Base-by-base conservation (phyloP, 2,888 invertebrate genomes). In the Kryphioiulus occultus region DNA sequence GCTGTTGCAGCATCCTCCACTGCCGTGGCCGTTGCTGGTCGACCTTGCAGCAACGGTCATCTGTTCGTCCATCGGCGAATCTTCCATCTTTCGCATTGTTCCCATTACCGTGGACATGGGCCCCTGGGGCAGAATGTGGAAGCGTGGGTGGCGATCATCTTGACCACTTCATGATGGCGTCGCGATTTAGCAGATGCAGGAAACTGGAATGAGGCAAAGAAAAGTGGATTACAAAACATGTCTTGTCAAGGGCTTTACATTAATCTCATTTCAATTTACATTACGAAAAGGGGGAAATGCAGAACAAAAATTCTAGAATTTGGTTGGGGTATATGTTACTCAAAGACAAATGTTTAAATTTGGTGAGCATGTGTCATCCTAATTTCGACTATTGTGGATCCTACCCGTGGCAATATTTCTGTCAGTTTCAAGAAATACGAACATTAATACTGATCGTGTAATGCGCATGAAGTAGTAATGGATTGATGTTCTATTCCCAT, bases 41-140 rank as follows among this genome's bases (percentile, higher is more conserved):
- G 86, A 22, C 47, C 44, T 17, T 12, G 84, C 22, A 1, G 84
- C 84, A 4, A 84, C 35, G 84, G 53, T 53, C 86, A 47, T 47
- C 53, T 86, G 47, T 7, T 86, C 86, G 39, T 86, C 86, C 86
- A 47, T 86, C 53, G 44, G 47, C 32, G 86, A 47, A 47, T 86
- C 86, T 22, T 47, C 86, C 86, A 86, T 86, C 53, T 86, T 86
- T 32, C 86, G 86, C 86, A 86, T 86, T 47, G 86, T 86, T 42
- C 86, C 86, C 86, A 86, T 86, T 47, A 86, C 86, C 86, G 42
- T 17, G 86, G 32, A 53, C 42, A 86, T 47, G 39, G 84, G 39
- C 84, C 35, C 84, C 42, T 35, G 19, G 68, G 68, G n/a, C 68
- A 5, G 68, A 26, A 22, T 68, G n/a, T 9, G 53, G n/a, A n/a